Percentiles rank a stretch among this genome's conserved stretches.
Evolutionary conservation across 2,113 vertebrate species (phyloP).

Genomic region (Takifugu flavidus): DNA sequence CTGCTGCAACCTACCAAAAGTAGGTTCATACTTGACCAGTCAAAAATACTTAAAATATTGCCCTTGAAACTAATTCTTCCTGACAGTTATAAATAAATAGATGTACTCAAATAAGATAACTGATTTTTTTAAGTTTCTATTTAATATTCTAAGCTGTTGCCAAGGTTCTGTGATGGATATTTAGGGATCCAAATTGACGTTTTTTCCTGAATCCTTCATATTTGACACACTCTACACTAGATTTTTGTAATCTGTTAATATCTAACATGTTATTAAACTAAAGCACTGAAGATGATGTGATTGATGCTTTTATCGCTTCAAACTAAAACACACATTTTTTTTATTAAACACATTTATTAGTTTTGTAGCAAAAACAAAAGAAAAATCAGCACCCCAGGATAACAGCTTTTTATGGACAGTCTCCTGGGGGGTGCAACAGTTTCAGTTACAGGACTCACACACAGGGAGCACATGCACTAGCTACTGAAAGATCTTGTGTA

Average conservation of each 20-base stretch:
- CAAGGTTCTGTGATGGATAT: no score
- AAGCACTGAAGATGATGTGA: neutral
- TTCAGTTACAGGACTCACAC: conserved; percentile 61
- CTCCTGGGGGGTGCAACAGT: conserved; percentile 58
- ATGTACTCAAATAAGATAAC: no score
- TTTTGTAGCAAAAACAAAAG: conserved; percentile 64
- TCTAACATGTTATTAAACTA: no score
- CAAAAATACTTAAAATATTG: no score
- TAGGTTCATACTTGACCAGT: no score
- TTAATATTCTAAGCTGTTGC: no score
- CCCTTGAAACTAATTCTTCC: no score
- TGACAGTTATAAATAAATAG: no score
- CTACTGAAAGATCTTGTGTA: conserved; percentile 56
- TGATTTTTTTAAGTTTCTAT: no score
- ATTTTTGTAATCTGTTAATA: no score
- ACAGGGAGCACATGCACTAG: conserved; percentile 65
- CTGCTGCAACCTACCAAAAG: no score
- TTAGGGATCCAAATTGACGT: neutral
- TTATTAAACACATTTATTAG: conserved; percentile 76
- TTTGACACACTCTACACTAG: no score
- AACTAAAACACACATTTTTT: conserved; percentile 1
- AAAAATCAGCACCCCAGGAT: conserved; percentile 70
- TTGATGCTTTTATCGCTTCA: neutral
- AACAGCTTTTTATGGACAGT: conserved; percentile 48
- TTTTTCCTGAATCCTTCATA: neutral